Percentiles rank a stretch among this genome's conserved stretches.
These are phyloP conservation scores for Condylura cristata DNA, from an alignment of 2,113 vertebrate genomes.

Conservation along the genomic window DNA sequence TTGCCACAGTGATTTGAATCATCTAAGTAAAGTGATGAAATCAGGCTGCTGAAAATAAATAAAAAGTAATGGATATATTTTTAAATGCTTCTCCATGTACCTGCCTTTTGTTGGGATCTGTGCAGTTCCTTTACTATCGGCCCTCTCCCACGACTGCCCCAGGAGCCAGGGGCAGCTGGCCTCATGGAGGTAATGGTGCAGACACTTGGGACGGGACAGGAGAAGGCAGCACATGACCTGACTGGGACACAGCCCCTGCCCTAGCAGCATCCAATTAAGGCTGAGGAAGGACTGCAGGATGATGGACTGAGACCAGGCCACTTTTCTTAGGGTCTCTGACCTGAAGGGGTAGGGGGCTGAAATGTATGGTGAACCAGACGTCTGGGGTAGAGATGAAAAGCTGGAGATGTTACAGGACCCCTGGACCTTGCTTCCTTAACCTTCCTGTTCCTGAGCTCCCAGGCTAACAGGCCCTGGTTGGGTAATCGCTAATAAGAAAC, in stretches of 20 bases:
- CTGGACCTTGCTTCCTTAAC: too few relatives aligned
- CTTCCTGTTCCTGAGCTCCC: too few relatives aligned
- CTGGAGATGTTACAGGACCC: not conserved
- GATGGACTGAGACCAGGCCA: too few relatives aligned
- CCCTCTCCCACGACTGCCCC: not conserved
- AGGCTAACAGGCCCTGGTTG: too few relatives aligned
- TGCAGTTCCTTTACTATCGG: not conserved
- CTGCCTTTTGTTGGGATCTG: not conserved
- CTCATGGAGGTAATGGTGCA: not conserved
- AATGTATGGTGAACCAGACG: not conserved
- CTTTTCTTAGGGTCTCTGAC: not conserved
- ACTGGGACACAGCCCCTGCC: not conserved
- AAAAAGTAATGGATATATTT: not conserved
- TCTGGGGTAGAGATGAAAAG: not conserved
- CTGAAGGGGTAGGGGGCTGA: not conserved
- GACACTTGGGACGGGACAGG: not conserved
- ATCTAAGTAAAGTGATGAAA: not conserved
- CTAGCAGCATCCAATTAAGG: not conserved
- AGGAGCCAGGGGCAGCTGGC: not conserved
- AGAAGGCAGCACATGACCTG: not conserved
- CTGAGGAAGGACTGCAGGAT: not conserved
- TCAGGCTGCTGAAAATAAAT: not conserved
- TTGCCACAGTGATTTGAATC: not conserved
- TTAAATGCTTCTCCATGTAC: not conserved
- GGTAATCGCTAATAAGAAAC: too few relatives aligned